A percentile compares a stretch with the other conserved stretches of the same genome.
phyloP scores from a whole-genome alignment of 1,140 invertebrate genomes.

The Drosophila biarmipes region DNA sequence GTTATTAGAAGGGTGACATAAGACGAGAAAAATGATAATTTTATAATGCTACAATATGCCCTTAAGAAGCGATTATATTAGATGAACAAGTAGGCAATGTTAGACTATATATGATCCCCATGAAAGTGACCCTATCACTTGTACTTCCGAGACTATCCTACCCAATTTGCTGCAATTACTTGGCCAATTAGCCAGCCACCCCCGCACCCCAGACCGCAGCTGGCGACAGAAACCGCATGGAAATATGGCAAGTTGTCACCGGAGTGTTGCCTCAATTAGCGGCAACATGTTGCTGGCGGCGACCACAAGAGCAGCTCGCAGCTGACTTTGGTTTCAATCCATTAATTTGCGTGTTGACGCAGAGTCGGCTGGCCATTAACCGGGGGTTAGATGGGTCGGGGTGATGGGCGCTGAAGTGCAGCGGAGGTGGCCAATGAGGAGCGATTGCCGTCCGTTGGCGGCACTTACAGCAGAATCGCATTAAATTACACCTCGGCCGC shows the following conservation, averaged over 20 bases:
- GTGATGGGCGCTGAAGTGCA: conserved; percentile 7
- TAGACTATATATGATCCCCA: background rate
- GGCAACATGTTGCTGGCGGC: conserved; percentile 65
- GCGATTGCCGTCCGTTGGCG: conserved; percentile 44
- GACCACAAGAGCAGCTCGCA: conserved; percentile 60
- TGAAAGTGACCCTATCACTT: background rate
- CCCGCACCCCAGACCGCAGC: conserved; percentile 9
- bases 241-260: conserved; percentile 45
- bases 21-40: too few species aligned
- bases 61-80: too few species aligned
- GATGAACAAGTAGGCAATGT: background rate
- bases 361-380: background rate
- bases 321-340: conserved; percentile 35
- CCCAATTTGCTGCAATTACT: conserved; percentile 29
- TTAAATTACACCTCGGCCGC: conserved; percentile 67
- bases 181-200: conserved; percentile 19
- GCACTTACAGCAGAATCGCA: conserved; percentile 68
- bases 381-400: conserved; percentile 32
- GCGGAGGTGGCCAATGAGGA: conserved; percentile 31
- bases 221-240: conserved; percentile 31
- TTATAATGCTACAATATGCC: too few species aligned
- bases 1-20: too few species aligned
- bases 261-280: conserved; percentile 59
- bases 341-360: conserved; percentile 65
- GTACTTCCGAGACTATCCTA: conserved; percentile 3